phyloP scores from a whole-genome alignment of 2,113 vertebrate species.

The Nothocercus nigrocapillus region DNA sequence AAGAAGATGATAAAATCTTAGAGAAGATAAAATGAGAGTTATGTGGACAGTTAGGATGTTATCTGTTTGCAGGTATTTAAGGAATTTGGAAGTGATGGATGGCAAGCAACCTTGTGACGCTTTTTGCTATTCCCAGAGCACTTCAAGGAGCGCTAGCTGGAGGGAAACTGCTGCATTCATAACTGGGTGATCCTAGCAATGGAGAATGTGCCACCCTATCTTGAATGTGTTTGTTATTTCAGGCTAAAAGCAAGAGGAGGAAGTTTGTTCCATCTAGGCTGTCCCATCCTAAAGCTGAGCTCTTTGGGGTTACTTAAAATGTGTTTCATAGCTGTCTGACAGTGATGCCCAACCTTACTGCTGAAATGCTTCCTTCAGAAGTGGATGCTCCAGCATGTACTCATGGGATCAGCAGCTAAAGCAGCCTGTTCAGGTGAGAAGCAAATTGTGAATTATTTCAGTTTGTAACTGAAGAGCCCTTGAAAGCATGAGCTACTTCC shows the following conservation, averaged over 20 bases:
- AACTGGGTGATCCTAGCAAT: accelerated
- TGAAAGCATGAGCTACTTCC: background rate
- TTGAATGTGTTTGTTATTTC: background rate
- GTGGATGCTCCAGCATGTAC: background rate
- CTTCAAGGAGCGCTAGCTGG: background rate
- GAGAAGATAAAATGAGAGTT: background rate
- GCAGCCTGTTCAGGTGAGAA: background rate
- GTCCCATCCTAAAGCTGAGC: background rate
- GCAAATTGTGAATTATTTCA: background rate
- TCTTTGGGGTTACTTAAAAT: accelerated
- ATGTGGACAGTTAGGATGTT: too few relatives aligned
- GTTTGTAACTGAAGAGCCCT: background rate
- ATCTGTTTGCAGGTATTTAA: background rate
- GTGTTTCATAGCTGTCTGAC: background rate
- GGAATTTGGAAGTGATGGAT: background rate
- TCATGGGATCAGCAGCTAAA: background rate
- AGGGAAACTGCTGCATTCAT: background rate
- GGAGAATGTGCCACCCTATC: accelerated
- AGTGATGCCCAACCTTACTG: background rate
- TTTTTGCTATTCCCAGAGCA: accelerated
- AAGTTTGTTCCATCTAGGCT: background rate
- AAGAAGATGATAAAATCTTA: background rate
- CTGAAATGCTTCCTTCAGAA: background rate
- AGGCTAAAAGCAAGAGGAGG: background rate
- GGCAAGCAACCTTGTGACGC: background rate